Percentiles rank a stretch among this genome's conserved stretches.
Evolutionary conservation across 1,140 invertebrate species (phyloP).

Genomic region (Achatina immaculata): DNA sequence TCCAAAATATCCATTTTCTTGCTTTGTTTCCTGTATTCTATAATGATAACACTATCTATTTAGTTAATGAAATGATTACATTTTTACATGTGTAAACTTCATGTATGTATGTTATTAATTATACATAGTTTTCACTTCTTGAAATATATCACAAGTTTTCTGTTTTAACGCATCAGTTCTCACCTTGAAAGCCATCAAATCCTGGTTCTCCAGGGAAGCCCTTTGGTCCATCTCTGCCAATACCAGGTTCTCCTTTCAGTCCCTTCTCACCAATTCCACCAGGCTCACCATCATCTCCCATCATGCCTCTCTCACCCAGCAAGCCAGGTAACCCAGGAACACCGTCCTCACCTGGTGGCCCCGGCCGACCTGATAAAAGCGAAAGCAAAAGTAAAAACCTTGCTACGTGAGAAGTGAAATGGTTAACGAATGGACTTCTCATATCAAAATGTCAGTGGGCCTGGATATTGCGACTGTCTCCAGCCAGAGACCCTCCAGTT

Average conservation of each 20-base stretch:
- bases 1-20: too few species aligned
- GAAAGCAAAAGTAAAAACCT: background rate
- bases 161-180: background rate
- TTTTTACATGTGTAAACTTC: too few species aligned
- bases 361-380: constrained; percentile 23
- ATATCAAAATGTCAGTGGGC: too few species aligned
- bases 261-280: constrained; percentile 43
- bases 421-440: background rate
- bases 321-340: constrained; percentile 37
- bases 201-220: constrained; percentile 41
- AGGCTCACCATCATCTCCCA: constrained; percentile 42
- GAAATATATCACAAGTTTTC: too few species aligned
- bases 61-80: too few species aligned
- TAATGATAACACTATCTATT: too few species aligned
- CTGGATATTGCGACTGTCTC: too few species aligned
- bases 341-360: constrained; percentile 34
- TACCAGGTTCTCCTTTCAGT: constrained; percentile 35
- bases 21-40: too few species aligned
- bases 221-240: constrained; percentile 13
- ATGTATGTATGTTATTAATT: too few species aligned
- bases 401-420: background rate
- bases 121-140: too few species aligned
- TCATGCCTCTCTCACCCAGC: constrained; percentile 43
- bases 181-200: constrained; percentile 8
- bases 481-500: too few species aligned